Percentiles rank a stretch among this genome's conserved stretches.
phyloP scores from a whole-genome alignment of 2,888 invertebrate genomes.

The Macrosiphum euphorbiae region DNA sequence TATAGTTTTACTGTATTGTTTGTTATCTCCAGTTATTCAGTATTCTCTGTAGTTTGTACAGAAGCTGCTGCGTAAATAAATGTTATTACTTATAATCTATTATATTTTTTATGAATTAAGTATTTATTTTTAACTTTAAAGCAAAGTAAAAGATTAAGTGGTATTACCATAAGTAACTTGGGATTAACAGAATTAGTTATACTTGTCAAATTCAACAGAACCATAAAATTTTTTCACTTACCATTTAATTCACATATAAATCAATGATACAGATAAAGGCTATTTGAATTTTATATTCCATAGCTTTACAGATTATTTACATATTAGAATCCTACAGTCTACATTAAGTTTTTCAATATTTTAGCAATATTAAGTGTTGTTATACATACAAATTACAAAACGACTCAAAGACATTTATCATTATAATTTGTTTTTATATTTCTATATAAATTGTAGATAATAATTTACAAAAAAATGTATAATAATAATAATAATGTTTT shows the following conservation, averaged over 20 bases:
- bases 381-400: not conserved
- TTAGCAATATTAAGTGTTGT: not conserved
- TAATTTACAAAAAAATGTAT: constrained; percentile 59
- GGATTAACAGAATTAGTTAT: not conserved
- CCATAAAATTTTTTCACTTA: not conserved
- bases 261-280: not conserved
- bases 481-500: constrained; percentile 48
- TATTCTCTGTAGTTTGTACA: not conserved
- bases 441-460: constrained; percentile 63
- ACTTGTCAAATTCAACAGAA: not conserved
- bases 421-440: constrained; percentile 57
- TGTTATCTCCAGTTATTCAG: not conserved
- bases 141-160: not conserved
- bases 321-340: not conserved
- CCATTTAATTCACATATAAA: not conserved
- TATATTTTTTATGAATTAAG: not conserved
- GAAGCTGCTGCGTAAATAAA: not conserved
- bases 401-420: constrained; percentile 8
- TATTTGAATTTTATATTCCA: not conserved
- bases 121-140: not conserved
- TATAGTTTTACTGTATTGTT: not conserved
- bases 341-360: not conserved
- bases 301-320: not conserved
- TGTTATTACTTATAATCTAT: not conserved
- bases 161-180: too few relatives aligned